Base-by-base conservation (phyloP, 2,797 vertebrate genomes). In the Ceyx erithaca region DNA sequence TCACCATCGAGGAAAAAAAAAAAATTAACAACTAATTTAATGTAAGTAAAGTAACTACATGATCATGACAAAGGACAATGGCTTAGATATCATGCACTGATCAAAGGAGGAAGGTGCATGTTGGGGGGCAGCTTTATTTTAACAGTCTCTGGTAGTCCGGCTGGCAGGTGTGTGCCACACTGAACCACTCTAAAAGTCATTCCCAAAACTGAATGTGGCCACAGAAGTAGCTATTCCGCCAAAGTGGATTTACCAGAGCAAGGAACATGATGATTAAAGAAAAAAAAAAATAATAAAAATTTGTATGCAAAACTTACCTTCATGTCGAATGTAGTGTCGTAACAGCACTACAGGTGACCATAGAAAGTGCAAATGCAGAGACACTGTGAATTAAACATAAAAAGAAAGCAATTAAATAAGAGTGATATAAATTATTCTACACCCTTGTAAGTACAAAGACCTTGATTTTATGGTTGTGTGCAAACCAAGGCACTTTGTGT, bases 271-370 rank as follows among this genome's bases (percentile, higher is more conserved):
- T 5, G 17, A 61, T 22, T 62, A 20, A 43, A 15, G 28, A n/a
- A 22, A 14, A 37, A 61, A 61, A 46, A 11, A 22, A 18, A 11
- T 22, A 25, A 26, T 7, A 9, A 1, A 54, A 49, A 80, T n/a
- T 7, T 0, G 0, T 13, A 57, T 5, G 6, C 8, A 80, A 19
- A 92, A 89, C 92, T 95, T 85, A 98, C 97, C 91, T 93, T 80
- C 28, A 77, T 73, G 86, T 95, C 97, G 95, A 98, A 98, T 15
- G 97, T 80, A 14, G 97, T 98, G 7, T 98, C 95, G 76, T 98
- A 98, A 86, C 98, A 97, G 17, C 98, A 97, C 89, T 98, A 97
- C 89, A 96, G 92, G 68, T 99, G 98, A 22, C 98, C 98, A 9
- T 72, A 97, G 80, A 99, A 97, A 1, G 97, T 98, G 26, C 97